Conservation (phyloP, 2,888 invertebrate genomes). For the Aphrophora alni region DNA sequence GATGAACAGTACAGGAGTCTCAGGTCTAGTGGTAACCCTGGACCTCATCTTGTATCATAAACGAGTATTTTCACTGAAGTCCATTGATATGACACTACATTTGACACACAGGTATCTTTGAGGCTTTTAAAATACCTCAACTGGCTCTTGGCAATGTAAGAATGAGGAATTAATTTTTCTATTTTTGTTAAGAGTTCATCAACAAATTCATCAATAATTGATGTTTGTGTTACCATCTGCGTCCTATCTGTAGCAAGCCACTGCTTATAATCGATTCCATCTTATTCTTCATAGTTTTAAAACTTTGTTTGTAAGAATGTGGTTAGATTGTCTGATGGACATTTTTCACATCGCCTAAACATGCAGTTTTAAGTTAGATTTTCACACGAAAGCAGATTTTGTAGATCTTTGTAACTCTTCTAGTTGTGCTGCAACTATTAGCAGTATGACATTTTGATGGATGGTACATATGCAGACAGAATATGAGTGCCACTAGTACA, state of each 20-base stretch:
- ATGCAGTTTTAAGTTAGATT: not conserved
- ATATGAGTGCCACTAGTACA: not conserved
- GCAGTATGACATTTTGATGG: not conserved
- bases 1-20: constrained; percentile 21
- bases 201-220: constrained; percentile 11
- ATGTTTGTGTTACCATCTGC: not conserved
- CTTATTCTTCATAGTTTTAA: constrained; percentile 17
- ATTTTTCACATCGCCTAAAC: not conserved
- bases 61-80: not conserved
- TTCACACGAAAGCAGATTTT: not conserved
- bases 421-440: no score
- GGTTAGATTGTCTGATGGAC: not conserved
- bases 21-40: constrained; percentile 17
- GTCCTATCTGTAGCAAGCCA: not conserved
- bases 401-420: not conserved
- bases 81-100: not conserved
- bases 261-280: constrained; percentile 11
- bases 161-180: constrained; percentile 2
- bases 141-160: constrained; percentile 19
- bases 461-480: not conserved
- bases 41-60: constrained; percentile 7
- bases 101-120: not conserved
- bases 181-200: not conserved
- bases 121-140: no score
- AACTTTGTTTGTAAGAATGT: not conserved